A percentile compares a stretch with the other conserved stretches of the same genome.
These are phyloP conservation scores for Pampusana beccarii DNA, from an alignment of 2,113 vertebrate genomes.

Conservation along the genomic window DNA sequence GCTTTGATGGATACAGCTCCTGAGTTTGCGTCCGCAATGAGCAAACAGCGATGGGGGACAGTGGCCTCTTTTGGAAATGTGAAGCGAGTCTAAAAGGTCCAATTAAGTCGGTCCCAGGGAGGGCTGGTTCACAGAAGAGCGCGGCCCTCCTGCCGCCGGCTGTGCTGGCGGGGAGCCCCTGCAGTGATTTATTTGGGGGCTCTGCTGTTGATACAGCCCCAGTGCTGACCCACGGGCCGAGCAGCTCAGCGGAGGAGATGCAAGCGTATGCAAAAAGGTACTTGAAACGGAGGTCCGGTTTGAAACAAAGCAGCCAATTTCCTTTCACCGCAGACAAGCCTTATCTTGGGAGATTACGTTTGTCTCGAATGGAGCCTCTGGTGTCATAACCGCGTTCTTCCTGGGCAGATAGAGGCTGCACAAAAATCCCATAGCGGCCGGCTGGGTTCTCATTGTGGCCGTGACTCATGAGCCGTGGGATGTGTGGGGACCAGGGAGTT, in stretches of 20 bases:
- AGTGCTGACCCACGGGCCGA: background rate
- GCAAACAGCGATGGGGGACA: background rate
- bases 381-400: background rate
- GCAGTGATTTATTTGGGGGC: background rate
- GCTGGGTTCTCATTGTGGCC: background rate
- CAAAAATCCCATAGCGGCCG: background rate
- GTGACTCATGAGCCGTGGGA: background rate
- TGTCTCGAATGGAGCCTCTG: background rate
- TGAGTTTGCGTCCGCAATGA: background rate
- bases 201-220: background rate
- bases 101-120: background rate
- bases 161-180: no score
- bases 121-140: background rate
- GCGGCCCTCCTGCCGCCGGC: background rate
- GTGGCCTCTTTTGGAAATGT: background rate
- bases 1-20: background rate
- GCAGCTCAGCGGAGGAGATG: background rate
- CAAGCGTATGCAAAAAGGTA: background rate
- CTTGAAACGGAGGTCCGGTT: background rate
- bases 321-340: background rate
- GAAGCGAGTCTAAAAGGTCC: background rate
- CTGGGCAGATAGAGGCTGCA: background rate
- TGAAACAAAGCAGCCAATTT: constrained; percentile 26
- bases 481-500: background rate
- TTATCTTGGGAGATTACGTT: background rate